Percentiles rank a stretch among this genome's conserved stretches.
phyloP scores from a whole-genome alignment of 2,113 vertebrate species.

The Colius striatus region DNA sequence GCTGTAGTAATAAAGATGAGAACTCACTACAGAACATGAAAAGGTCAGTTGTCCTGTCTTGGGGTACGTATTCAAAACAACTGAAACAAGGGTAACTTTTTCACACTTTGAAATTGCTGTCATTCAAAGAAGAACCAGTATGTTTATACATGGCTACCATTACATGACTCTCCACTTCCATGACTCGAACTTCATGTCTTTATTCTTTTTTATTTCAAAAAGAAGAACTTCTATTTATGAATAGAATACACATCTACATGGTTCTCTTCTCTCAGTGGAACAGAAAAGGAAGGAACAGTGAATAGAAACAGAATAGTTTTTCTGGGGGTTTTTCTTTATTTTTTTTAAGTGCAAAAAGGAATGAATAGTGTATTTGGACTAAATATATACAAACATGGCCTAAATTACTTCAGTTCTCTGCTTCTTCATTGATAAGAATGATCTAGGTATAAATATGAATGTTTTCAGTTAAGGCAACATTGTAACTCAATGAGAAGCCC shows the following conservation, averaged over 20 bases:
- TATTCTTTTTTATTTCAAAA: neutral
- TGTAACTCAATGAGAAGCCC: neutral
- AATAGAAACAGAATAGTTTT: neutral
- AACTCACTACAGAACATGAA: neutral
- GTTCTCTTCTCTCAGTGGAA: neutral
- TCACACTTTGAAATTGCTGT: neutral
- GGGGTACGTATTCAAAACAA: neutral
- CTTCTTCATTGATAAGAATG: neutral
- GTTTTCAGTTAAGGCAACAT: neutral
- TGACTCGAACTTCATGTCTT: neutral
- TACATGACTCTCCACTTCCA: neutral
- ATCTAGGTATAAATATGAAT: neutral
- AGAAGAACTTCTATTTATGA: neutral
- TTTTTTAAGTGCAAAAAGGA: neutral
- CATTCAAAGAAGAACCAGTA: neutral
- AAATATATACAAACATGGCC: neutral
- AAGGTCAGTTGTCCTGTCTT: neutral
- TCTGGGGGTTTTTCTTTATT: neutral
- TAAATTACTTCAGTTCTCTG: neutral
- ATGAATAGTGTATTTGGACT: neutral
- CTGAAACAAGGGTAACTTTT: neutral
- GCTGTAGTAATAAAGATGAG: neutral
- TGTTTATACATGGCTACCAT: neutral
- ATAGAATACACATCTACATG: neutral
- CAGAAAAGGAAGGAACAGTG: neutral